Percentiles rank a stretch among this genome's conserved stretches.
Evolutionary conservation across 2,797 vertebrate species (phyloP).

Genomic region (Oreochromis grahami): DNA sequence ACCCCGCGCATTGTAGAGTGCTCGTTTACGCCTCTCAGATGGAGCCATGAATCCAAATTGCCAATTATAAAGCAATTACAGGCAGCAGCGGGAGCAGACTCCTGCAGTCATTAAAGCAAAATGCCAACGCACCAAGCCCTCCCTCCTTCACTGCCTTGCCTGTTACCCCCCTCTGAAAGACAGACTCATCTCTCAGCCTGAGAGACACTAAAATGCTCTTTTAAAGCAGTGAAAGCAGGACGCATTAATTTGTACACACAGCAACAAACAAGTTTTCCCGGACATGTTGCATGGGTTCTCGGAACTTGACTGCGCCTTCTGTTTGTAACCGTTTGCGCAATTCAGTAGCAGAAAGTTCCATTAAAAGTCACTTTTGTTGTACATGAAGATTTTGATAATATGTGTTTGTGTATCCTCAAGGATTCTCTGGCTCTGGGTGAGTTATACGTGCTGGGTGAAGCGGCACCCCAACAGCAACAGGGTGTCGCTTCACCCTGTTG

Average conservation of each 20-base stretch:
- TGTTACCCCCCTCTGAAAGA: constrained; percentile 39
- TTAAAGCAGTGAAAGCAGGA: constrained; percentile 24
- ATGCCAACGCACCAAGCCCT: constrained; percentile 64
- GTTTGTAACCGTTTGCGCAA: neutral
- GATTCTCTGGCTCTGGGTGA: neutral
- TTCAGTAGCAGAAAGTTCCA: neutral
- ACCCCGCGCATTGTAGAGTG: constrained; percentile 62
- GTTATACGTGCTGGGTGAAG: constrained; percentile 24
- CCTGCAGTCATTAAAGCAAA: constrained; percentile 76
- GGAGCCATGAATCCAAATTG: constrained; percentile 78
- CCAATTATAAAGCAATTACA: constrained; percentile 84
- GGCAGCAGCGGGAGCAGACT: constrained; percentile 74
- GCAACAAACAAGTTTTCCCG: constrained; percentile 13
- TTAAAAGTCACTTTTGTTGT: constrained; percentile 27
- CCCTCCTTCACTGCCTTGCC: constrained; percentile 38
- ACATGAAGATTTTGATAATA: neutral
- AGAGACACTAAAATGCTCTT: constrained; percentile 43
- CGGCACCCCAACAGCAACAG: constrained; percentile 5
- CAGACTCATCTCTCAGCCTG: constrained; percentile 41
- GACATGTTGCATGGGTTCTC: neutral
- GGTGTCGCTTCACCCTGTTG: neutral
- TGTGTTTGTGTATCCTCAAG: neutral
- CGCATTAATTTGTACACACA: constrained; percentile 7
- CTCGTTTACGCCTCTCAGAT: constrained; percentile 76
- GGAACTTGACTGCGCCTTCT: constrained; percentile 7